Evolutionary conservation across 2,113 vertebrate genomes (phyloP), one percentile per base, ranked within the genome.

Genomic region (Malurus elegans): DNA sequence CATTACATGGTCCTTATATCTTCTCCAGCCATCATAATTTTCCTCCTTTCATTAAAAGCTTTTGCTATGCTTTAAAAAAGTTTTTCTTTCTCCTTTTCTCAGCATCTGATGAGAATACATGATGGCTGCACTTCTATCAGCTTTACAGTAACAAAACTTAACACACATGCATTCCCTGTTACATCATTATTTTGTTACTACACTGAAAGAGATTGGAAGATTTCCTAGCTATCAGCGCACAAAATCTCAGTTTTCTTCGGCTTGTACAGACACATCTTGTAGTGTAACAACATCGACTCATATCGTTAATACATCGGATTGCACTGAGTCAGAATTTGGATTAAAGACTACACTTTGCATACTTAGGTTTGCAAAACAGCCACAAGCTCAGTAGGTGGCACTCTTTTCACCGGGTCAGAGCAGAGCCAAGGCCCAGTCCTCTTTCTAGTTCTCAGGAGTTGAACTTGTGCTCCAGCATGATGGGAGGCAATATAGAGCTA

Each of bases 171-270:
- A 95, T 93, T 96, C 78, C 92, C 74, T 91, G 58, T 96, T 95
- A 95, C 32, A 2, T 97, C 53, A 74, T 96, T 94, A 88, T 93
- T 97, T 94, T 83, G 91, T 93, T 95, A 91, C 94, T 95, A 85
- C 95, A 92, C 62, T 86, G 82, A 88, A 80, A 50, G 85, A 91
- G 87, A 86, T 47, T 67, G 81, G 71, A 96, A 96, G 58, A 71
- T 93, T 93, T 97, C 93, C 92, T 95, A 69, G 50, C 85, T 93
- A 91, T 94, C 93, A 79, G 75, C 85, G 57, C 78, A 76, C 29
- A 88, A 93, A 93, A 92, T 85, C 73, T 76, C 70, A 72, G 34
- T 25, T 87, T 94, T 95, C 95, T 95, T 62, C 57, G 60, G 38
- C 92, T 90, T 95, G 86, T 64, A 91, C 57, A 67, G 89, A 60